Conservation (phyloP, 2,113 vertebrate species). For the Oxygymnocypris stewartii region DNA sequence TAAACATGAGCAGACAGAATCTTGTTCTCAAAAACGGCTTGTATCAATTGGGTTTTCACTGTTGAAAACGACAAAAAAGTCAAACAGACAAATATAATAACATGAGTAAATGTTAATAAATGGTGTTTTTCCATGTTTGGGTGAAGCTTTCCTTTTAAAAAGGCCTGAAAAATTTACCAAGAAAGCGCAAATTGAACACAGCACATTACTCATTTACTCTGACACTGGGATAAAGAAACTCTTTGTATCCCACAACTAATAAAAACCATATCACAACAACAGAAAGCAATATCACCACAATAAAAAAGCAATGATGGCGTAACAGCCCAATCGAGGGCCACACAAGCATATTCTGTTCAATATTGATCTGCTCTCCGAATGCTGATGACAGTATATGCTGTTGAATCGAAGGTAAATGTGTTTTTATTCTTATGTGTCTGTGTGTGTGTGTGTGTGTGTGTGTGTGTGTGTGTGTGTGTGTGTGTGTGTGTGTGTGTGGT, state of each 20-base stretch:
- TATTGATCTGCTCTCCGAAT: conserved; percentile 39
- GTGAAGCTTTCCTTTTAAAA: conserved; percentile 12
- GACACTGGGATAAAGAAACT: conserved; percentile 44
- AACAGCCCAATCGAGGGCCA: conserved; percentile 40
- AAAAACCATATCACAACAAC: conserved; percentile 58
- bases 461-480: no score
- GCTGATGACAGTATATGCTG: conserved; percentile 22
- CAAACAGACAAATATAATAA: background rate
- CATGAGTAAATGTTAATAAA: background rate
- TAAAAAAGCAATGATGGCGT: conserved; percentile 60
- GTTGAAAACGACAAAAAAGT: background rate
- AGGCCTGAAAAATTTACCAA: background rate
- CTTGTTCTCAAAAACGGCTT: background rate
- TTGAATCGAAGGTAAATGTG: conserved; percentile 45
- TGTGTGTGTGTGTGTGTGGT: no score
- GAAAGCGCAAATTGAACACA: background rate
- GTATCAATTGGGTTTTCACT: background rate
- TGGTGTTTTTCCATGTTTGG: background rate
- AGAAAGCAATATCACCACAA: conserved; percentile 60
- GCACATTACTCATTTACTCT: conserved; percentile 45
- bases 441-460: no score
- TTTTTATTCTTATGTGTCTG: background rate
- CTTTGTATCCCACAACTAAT: conserved; percentile 41
- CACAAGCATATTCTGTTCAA: conserved; percentile 33
- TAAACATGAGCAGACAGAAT: background rate